phyloP scores from a whole-genome alignment of 2,113 vertebrate genomes.

The Dendropsophus ebraccatus region DNA sequence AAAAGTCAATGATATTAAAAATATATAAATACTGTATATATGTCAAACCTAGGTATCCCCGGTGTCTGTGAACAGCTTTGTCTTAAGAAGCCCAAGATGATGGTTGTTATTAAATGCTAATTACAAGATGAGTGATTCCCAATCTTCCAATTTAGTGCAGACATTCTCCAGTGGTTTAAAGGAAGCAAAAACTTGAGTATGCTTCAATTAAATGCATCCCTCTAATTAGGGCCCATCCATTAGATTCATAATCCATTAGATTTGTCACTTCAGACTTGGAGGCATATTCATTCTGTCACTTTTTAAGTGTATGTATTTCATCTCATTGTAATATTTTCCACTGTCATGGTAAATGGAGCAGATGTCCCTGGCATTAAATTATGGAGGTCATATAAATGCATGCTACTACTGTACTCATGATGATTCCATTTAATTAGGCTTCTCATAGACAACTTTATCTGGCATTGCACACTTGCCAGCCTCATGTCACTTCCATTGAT shows the following conservation, averaged over 20 bases:
- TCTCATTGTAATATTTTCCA: neutral
- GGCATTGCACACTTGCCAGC: neutral
- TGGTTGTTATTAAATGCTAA: slow-evolving; percentile 9
- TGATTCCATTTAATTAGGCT: neutral
- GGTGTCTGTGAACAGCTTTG: neutral
- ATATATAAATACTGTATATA: neutral
- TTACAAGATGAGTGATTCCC: neutral
- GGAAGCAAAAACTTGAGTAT: neutral
- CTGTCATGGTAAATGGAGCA: neutral
- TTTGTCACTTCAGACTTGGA: neutral
- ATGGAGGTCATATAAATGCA: neutral
- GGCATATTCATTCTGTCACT: neutral
- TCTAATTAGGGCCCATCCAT: neutral
- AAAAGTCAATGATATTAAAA: neutral
- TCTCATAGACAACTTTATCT: neutral
- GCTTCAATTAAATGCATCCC: neutral
- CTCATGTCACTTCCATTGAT: neutral
- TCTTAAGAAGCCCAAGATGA: neutral
- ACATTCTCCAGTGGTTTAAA: neutral
- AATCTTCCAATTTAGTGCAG: neutral
- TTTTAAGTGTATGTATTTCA: neutral
- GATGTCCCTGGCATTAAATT: neutral
- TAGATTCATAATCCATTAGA: neutral
- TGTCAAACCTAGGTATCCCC: neutral
- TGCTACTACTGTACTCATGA: neutral